Base-by-base conservation (phyloP, 2,888 invertebrate species). In the Anodontia alba region DNA sequence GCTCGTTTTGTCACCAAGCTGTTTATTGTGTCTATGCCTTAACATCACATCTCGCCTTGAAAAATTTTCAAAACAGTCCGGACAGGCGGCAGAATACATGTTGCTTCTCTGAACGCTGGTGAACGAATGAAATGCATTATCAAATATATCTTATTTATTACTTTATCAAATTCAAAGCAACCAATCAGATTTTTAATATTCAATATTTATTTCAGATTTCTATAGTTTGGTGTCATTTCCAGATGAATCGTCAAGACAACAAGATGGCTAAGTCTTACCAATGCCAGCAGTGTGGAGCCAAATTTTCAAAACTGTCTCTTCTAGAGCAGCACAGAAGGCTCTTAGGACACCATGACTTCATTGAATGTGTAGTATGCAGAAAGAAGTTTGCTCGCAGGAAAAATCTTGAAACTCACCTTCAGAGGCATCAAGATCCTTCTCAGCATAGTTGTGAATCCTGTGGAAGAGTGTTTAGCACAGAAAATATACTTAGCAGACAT, bases 281-380 rank as follows among this genome's bases (percentile, higher is more conserved):
- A n/a, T 80, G 76, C 36, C 66, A 67, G 70, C 49, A 51, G 15
- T 80, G 80, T 38, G 23, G 75, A 17, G 36, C 29, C 33, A 70
- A 17, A 15, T 79, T 71, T 42, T 15, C 42, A 42, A 42, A 42
- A 42, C 15, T 42, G 15, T 15, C 8, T 15, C 15, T 42, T 10
- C 15, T 42, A 42, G 42, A 8, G 8, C 8, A 42, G 15, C 42
- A 42, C 42, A 8, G 42, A 42, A 42, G 42, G 15, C 8, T 42
- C 15, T 42, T 42, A 8, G 42, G 42, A 42, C 42, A 42, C 15
- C 15, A 10, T 42, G 42, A 42, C 42, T 42, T 15, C 8, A 10
- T 42, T 42, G 8, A 42, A 8, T 42, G 42, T 42, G 8, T 15
- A 8, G 42, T 42, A 15, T 42, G 42, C 42, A 15, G 42, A 10